Evolutionary conservation across 2,888 invertebrate species (phyloP), one percentile per base, ranked within the genome.

Genomic region (Apoda limacodes): DNA sequence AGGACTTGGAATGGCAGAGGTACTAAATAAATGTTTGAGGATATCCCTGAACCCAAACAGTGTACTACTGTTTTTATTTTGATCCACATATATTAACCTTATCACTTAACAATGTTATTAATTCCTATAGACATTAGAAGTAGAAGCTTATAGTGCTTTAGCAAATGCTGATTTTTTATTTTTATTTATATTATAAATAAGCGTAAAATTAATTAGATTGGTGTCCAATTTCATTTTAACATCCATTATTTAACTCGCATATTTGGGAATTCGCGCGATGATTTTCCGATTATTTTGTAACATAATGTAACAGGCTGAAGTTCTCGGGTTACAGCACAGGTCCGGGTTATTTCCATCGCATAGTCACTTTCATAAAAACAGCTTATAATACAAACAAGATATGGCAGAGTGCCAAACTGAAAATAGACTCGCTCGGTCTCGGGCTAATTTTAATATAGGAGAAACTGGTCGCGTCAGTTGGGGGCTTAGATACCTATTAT

Each of bases 1-100:
- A 82, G 84, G 91, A 92, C 81, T 61, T 71, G 60, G 86, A 88
- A 66, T 85, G 87, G 85, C 87, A 88, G 82, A 88, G 88, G 88
- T 88, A 87, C 54, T 55, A 17, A 17, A 17, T 7, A 17, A 6
- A 7, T 17, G 17, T 17, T 5, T 17, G 17, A 17, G 5, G 5
- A 17, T 6, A 7, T 7, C 17, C 17, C 7, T 17, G 17, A 17
- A 17, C 17, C 5, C 7, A 17, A 17, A n/a, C n/a, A n/a, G n/a
- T n/a, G n/a, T n/a, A n/a, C n/a, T n/a, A n/a, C n/a, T n/a, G n/a
- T n/a, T n/a, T n/a, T n/a, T n/a, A n/a, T n/a, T n/a, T n/a, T n/a
- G n/a, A n/a, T n/a, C n/a, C n/a, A n/a, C n/a, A n/a, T n/a, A n/a
- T n/a, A n/a, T n/a, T n/a, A n/a, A n/a, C n/a, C n/a, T n/a, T n/a